phyloP scores from a whole-genome alignment of 2,797 vertebrate species.

The Uromys caudimaculatus region DNA sequence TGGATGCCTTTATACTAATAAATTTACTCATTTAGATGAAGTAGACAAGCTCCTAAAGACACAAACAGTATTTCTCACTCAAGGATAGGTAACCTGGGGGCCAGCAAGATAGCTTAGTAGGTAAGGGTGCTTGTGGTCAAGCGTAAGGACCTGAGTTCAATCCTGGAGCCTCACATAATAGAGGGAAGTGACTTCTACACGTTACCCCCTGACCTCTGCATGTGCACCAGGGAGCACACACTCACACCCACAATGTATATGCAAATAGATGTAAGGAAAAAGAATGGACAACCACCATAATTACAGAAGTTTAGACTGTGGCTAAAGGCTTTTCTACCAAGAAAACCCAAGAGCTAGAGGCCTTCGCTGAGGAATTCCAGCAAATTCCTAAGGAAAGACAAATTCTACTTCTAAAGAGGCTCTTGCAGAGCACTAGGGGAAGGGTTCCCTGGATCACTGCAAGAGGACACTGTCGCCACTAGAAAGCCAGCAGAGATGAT shows the following conservation, averaged over 20 bases:
- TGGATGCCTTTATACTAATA: background rate
- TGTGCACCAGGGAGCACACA: background rate
- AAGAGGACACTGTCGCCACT: background rate
- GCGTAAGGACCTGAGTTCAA: background rate
- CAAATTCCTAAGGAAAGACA: background rate
- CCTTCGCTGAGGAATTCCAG: background rate
- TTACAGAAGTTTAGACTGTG: background rate
- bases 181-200: background rate
- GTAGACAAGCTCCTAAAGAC: background rate
- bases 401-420: background rate
- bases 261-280: background rate
- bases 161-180: background rate
- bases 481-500: background rate
- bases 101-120: background rate
- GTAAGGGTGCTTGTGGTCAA: background rate
- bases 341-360: background rate
- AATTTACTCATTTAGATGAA: background rate
- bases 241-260: background rate
- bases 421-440: background rate
- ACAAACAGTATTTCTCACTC: background rate
- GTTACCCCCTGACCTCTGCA: background rate
- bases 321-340: background rate
- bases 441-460: background rate
- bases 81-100: background rate
- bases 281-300: background rate